A percentile compares a stretch with the other conserved stretches of the same genome.
These are phyloP conservation scores for Sitta europaea DNA, from an alignment of 2,113 vertebrate species.

Conservation along the genomic window DNA sequence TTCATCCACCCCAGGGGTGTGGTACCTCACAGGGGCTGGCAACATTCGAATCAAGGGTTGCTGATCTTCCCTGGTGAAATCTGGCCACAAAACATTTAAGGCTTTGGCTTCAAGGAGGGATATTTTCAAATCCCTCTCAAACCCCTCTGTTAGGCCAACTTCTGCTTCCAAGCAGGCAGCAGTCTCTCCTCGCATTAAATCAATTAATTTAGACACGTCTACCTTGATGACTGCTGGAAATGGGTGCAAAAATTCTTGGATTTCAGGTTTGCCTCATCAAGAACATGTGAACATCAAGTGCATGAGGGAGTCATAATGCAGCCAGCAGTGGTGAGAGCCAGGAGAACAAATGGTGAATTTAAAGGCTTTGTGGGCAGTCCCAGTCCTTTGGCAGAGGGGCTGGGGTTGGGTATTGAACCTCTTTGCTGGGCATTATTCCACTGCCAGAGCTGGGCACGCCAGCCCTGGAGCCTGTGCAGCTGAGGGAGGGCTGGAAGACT, in stretches of 20 bases:
- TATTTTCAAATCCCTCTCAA: background rate
- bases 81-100: background rate
- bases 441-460: background rate
- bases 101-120: background rate
- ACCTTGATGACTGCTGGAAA: background rate
- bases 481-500: background rate
- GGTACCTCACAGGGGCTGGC: background rate
- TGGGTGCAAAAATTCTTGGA: background rate
- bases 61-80: background rate
- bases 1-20: background rate
- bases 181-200: fast-evolving
- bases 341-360: background rate
- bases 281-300: too few relatives aligned
- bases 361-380: background rate
- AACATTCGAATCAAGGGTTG: background rate
- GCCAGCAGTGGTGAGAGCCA: background rate
- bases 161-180: background rate
- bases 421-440: background rate
- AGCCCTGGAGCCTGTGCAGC: background rate
- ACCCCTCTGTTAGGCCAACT: background rate
- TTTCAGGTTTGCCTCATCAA: background rate
- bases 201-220: background rate
- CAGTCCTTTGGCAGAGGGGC: background rate
- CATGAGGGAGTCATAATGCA: background rate
- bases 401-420: background rate